These are phyloP conservation scores for Trypoxylus dichotomus DNA, from an alignment of 1,140 invertebrate species.

Conservation along the genomic window DNA sequence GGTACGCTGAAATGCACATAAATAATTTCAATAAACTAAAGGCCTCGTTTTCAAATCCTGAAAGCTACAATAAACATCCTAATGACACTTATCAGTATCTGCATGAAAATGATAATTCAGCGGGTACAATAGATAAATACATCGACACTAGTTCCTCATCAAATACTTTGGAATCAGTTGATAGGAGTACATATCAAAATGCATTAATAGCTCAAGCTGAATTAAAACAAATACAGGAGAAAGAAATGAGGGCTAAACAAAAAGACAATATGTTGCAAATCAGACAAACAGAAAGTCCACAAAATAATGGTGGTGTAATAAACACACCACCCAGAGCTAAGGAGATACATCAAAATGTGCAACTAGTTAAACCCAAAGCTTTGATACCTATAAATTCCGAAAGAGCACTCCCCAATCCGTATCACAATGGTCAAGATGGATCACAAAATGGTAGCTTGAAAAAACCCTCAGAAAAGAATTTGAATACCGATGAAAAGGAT, in stretches of 20 bases:
- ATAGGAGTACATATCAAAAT: constrained; percentile 37
- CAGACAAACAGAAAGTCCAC: neutral
- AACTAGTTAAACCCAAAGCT: constrained; percentile 50
- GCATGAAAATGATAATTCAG: neutral
- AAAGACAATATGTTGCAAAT: neutral
- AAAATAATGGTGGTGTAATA: constrained; percentile 20
- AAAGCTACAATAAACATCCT: constrained; percentile 14
- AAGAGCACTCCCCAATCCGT: constrained; percentile 48
- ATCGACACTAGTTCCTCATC: constrained; percentile 49
- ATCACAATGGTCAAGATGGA: constrained; percentile 37
- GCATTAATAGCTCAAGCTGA: constrained; percentile 33
- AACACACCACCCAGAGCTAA: constrained; percentile 46
- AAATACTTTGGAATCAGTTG: constrained; percentile 46
- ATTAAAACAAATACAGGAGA: constrained; percentile 28
- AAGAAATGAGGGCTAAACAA: constrained; percentile 10
- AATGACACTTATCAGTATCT: neutral
- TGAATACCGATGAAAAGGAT: constrained; percentile 26
- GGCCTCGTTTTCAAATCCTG: constrained; percentile 37
- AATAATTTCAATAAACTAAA: constrained; percentile 43
- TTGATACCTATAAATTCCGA: constrained; percentile 50
- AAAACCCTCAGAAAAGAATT: constrained; percentile 19
- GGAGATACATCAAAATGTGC: constrained; percentile 44
- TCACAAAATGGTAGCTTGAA: neutral
- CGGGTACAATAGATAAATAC: constrained; percentile 41
- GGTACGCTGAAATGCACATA: constrained; percentile 45